Evolutionary conservation across 2,113 vertebrate genomes (phyloP), one percentile per base, ranked within the genome.

Genomic region (Saguinus imperator): DNA sequence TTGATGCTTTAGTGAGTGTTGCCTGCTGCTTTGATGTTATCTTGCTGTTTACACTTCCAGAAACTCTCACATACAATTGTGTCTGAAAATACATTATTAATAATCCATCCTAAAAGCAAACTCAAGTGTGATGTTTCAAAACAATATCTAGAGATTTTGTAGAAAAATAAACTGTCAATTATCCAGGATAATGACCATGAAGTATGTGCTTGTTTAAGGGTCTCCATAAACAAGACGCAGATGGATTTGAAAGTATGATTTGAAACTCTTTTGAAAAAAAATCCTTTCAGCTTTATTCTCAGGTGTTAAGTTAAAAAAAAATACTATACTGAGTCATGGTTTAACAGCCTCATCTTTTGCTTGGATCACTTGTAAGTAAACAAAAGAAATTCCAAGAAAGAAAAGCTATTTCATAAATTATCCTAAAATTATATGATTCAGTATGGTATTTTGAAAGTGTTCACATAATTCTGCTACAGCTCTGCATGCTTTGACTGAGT

Each of bases 251-350:
- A 91, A n/a, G n/a, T 23, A 79, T 20, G 0, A 58, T 83, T 27
- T 76, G 27, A 90, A 91, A 84, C n/a, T 72, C 25, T 50, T 90
- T 58, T 55, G 37, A 61, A 77, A 7, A 7, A 80, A 77, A 64
- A 64, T 94, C 35, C 77, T n/a, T 83, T 76, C 58, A 43, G 18
- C 37, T 89, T 97, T 77, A 91, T 64, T 6, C 43, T 55, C 21
- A n/a, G 25, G 12, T 50, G 11, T 72, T 84, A 94, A 76, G 61
- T 66, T 45, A 37, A n/a, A 91, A 94, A 91, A 94, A 87, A 94
- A 40, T 27, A 37, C 57, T 40, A 55, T 14, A 68, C 0, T 25
- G 81, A 77, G 70, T 95, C 68, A 86, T 18, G 35, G 27, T 83
- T 87, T 91, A 83, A 82, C 14, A 70, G 32, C 37, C 25, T 79